Base-by-base conservation (phyloP, 2,797 vertebrate species). In the Propithecus perrieri region DNA sequence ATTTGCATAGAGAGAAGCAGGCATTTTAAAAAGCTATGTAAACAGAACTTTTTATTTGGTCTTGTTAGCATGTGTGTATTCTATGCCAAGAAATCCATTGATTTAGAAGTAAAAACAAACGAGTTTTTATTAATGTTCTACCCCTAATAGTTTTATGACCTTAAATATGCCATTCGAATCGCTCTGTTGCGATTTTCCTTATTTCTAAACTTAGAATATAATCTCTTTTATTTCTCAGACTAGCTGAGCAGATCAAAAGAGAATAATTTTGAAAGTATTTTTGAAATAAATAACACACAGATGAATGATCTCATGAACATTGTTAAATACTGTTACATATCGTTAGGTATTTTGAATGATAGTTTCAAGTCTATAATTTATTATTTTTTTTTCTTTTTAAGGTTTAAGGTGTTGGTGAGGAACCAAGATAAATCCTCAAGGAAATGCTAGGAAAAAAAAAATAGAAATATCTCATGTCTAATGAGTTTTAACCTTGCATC, bases 401-500 rank as follows among this genome's bases (percentile, higher is more conserved):
- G 85, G 74, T 96, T n/a, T 79, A n/a, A 10, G 61, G 10, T 97
- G 3, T 79, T 69, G 79, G 2, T 69, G 65, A 83, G 75, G 18
- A 13, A 75, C 3, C 83, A 69, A 91, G 41, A 95, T 89, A 96
- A 97, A 96, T 83, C 46, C 0, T 13, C 59, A 91, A 80, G 17
- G 53, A 95, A 98, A 55, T 9, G n/a, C 2, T 87, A 74, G 59
- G 10, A 97, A 92, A 86, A 38, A 38, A 97, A 92, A 88, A 80
- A 92, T 0, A 97, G 65, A 95, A 38, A 95, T 4, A 20, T 63
- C 35, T 96, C 75, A 71, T 85, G 3, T 93, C 3, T 97, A 97
- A 95, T 95, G 30, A 80, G 20, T 95, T 97, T 97, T 97, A 97
- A 96, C 2, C 48, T 95, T 94, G 30, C 48, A 71, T 28, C 12